Evolutionary conservation across 2,888 invertebrate genomes (phyloP).

Genomic region (Iselma pallidipennis): DNA sequence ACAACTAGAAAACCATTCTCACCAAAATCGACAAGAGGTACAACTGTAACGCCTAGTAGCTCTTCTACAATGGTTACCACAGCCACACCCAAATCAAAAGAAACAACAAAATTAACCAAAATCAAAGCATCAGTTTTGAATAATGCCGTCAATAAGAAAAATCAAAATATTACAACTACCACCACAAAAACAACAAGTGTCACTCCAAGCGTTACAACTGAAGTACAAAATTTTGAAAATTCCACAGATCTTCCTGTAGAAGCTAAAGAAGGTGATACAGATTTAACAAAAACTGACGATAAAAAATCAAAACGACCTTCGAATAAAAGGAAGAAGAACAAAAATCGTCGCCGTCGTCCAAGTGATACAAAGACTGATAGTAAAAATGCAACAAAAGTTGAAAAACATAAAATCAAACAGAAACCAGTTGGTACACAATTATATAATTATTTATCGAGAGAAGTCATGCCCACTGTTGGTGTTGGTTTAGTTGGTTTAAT

Average conservation of each 20-base stretch:
- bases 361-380: slow-evolving; percentile 55
- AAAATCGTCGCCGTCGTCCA: slow-evolving; percentile 64
- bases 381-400: slow-evolving; percentile 40
- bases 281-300: slow-evolving; percentile 36
- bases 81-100: slow-evolving; percentile 33
- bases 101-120: slow-evolving; percentile 57
- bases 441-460: slow-evolving; percentile 76
- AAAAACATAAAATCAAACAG: slow-evolving; percentile 46
- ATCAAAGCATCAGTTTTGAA: slow-evolving; percentile 65
- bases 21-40: slow-evolving; percentile 29
- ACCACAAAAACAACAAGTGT: slow-evolving; percentile 31
- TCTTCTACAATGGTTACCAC: slow-evolving; percentile 15
- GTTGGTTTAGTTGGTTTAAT: slow-evolving; percentile 76
- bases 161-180: slow-evolving; percentile 19
- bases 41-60: slow-evolving; percentile 28
- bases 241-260: slow-evolving; percentile 38
- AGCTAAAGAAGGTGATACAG: slow-evolving; percentile 51
- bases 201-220: slow-evolving; percentile 20
- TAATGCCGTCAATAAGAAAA: slow-evolving; percentile 56
- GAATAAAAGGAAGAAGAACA: slow-evolving; percentile 63
- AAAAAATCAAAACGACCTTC: slow-evolving; percentile 47
- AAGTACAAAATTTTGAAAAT: slow-evolving; percentile 9
- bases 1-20: slow-evolving; percentile 36
- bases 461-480: slow-evolving; percentile 81
- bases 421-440: slow-evolving; percentile 74